Evolutionary conservation across 2,888 invertebrate species (phyloP), one percentile per base, ranked within the genome.

Genomic region (Euplexia lucipara): DNA sequence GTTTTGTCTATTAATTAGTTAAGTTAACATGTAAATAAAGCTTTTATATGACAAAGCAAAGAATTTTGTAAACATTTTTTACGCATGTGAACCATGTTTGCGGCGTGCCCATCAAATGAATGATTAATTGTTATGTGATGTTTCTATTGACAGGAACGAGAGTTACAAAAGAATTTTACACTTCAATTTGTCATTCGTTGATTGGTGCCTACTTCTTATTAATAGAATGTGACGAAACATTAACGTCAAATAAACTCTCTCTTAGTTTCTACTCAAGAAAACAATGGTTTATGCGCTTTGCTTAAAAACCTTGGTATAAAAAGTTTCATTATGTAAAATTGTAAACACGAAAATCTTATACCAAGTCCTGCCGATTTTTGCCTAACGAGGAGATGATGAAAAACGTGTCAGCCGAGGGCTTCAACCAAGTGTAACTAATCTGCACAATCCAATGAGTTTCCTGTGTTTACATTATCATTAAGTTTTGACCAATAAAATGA

Each of bases 241-340:
- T 78, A 47, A 32, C 57, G 39, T 57, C 42, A 35, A 71, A 75
- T 74, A 67, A 77, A 84, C 81, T 84, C 83, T 85, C 82, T 85
- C 82, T 85, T 75, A 74, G 63, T 80, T 82, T 80, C 75, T 70
- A 73, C 59, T 69, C 57, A 68, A 66, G 56, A 75, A 78, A 79
- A 78, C 62, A 75, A 68, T 76, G 63, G 57, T 60, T 74, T 70
- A 73, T 77, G 66, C 65, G 52, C 5, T 54, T 79, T 77, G 69
- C 10, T 71, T 72, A 52, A 70, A 60, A 66, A 45, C 42, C 52
- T 39, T 9, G 14, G 10, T 49, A 22, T 37, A 22, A 53, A 57
- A 49, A 42, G n/a, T 30, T 41, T 52, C 20, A 20, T 34, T 39
- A 47, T 10, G 26, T 37, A n/a, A n/a, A n/a, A n/a, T n/a, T n/a